phyloP scores from a whole-genome alignment of 2,888 invertebrate species.

The Tinea semifulvella region DNA sequence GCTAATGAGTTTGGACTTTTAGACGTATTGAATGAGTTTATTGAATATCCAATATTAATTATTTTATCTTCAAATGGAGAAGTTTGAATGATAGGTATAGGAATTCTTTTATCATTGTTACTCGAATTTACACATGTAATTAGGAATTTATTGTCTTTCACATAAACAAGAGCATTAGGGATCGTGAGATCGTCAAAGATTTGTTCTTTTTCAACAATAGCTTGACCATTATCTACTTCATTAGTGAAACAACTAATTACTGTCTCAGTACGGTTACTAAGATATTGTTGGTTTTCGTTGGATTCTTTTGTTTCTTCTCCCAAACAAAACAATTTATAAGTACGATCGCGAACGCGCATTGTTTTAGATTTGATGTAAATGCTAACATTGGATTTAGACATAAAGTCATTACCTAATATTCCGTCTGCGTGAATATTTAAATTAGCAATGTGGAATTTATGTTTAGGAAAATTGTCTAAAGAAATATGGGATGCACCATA shows the following conservation, averaged over 20 bases:
- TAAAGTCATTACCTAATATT: conserved; percentile 26
- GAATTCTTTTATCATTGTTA: no score
- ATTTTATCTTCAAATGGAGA: neutral
- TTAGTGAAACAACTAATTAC: conserved; percentile 22
- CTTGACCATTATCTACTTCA: conserved; percentile 18
- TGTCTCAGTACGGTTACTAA: conserved; percentile 22
- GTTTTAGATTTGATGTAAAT: conserved; percentile 26
- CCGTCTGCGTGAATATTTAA: conserved; percentile 24
- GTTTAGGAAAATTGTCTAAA: conserved; percentile 22
- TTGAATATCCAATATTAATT: neutral
- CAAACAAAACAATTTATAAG: conserved; percentile 21
- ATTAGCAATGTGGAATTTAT: conserved; percentile 24
- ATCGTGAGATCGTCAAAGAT: conserved; percentile 22
- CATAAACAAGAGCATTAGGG: conserved; percentile 22
- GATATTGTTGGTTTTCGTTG: conserved; percentile 17
- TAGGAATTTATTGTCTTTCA: conserved; percentile 21
- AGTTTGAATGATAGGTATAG: neutral
- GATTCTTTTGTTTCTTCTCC: conserved; percentile 15
- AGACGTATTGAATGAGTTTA: neutral
- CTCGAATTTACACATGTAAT: conserved; percentile 20
- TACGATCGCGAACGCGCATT: conserved; percentile 18
- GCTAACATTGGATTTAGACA: conserved; percentile 24
- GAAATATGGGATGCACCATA: conserved; percentile 22
- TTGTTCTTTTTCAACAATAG: conserved; percentile 22
- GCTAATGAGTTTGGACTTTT: neutral